phyloP scores from a whole-genome alignment of 2,113 vertebrate species.

The Dolichallabes microphthalmus region DNA sequence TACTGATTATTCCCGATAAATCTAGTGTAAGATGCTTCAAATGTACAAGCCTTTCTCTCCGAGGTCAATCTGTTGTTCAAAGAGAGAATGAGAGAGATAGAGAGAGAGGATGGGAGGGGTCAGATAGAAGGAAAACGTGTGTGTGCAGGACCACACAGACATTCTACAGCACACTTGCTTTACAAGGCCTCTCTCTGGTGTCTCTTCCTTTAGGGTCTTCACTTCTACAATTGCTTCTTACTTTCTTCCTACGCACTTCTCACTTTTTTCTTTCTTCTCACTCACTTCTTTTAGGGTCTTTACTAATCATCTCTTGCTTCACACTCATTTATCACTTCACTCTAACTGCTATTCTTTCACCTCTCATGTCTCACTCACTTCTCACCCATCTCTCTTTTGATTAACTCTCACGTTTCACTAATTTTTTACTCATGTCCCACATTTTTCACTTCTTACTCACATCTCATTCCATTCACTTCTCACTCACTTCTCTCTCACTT shows the following conservation, averaged over 20 bases:
- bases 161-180: background rate
- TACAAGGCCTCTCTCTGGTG: background rate
- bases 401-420: too few relatives aligned
- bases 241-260: too few relatives aligned
- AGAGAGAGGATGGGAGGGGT: background rate
- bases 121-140: background rate
- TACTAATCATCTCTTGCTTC: too few relatives aligned
- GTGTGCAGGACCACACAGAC: background rate
- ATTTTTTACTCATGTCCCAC: too few relatives aligned
- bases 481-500: background rate
- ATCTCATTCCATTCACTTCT: too few relatives aligned
- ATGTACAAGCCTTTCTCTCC: background rate
- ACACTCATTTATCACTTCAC: background rate
- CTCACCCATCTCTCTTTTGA: too few relatives aligned
- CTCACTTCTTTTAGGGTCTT: too few relatives aligned
- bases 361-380: background rate
- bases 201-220: too few relatives aligned
- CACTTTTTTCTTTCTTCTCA: too few relatives aligned
- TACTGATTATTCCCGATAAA: background rate
- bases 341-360: too few relatives aligned
- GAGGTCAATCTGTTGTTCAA: background rate
- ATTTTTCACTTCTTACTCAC: too few relatives aligned
- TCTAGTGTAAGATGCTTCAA: background rate
- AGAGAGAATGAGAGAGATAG: background rate
- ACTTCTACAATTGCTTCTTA: too few relatives aligned